Evolutionary conservation across 2,888 invertebrate species (phyloP), one percentile per base, ranked within the genome.

Genomic region (Elysia crispata): DNA sequence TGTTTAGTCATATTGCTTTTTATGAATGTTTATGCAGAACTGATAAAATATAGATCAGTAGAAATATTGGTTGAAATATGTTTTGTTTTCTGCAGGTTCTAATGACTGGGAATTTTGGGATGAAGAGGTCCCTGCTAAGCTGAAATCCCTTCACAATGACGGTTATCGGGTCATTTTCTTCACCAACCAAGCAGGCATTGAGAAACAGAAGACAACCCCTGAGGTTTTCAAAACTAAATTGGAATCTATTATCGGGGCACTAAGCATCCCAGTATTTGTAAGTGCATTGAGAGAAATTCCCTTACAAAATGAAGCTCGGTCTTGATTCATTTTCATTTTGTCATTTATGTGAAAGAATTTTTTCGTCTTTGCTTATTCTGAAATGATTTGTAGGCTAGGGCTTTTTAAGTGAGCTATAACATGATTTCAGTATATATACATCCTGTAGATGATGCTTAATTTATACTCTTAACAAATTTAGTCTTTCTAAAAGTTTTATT

Each of bases 111-210:
- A 86, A 80, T 91, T 89, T 85, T 88, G 90, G 89, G 87, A 89
- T 82, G 86, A 87, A 0, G 83, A 86, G 73, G 90, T 91, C 15
- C 89, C 89, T 13, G 83, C 85, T 33, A 91, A 89, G 81, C 81
- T 92, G 66, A 86, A 86, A 70, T 82, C 87, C 50, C 84, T 90
- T n/a, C 54, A 90, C 70, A 82, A 86, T 50, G 87, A 89, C 81
- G 90, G 89, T 0, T 90, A 87, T 82, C 83, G 90, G 33, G 85
- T 92, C 41, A 87, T 90, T 5, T 91, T 92, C 81, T 89, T 91
- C 83, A 91, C 92, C 13, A 92, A 92, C 79, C 92, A 92, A 83
- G 91, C 89, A 25, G 91, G 90, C 49, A 89, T 91, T 66, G 91
- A 90, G 75, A 91, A 91, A 81, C 83, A 86, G 50, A 90, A 90